Evolutionary conservation across 2,888 invertebrate genomes (phyloP).

Genomic region (Drosophila merina): DNA sequence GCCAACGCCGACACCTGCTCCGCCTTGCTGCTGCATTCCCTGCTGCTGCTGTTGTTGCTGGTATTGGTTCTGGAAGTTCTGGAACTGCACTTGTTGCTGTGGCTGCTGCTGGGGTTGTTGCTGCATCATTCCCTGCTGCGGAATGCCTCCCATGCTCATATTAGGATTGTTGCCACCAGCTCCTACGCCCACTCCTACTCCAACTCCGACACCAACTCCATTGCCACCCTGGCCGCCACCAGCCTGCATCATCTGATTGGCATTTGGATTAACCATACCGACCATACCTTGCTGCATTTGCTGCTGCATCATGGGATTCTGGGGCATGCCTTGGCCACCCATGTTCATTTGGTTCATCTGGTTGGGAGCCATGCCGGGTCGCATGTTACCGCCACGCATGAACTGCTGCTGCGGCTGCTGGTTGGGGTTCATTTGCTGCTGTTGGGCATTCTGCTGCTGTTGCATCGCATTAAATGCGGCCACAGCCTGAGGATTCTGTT

Average conservation of each 20-base stretch:
- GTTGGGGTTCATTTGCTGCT: slow-evolving; percentile 70
- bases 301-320: slow-evolving; percentile 80
- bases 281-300: slow-evolving; percentile 79
- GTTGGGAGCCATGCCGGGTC: slow-evolving; percentile 82
- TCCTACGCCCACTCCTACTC: slow-evolving; percentile 54
- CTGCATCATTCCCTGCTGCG: slow-evolving; percentile 84
- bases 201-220: slow-evolving; percentile 61
- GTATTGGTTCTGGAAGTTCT: slow-evolving; percentile 86
- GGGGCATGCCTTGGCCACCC: slow-evolving; percentile 82
- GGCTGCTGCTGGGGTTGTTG: slow-evolving; percentile 73
- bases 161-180: slow-evolving; percentile 68
- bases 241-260: slow-evolving; percentile 79
- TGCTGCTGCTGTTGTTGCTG: slow-evolving; percentile 84
- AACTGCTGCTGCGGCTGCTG: slow-evolving; percentile 80
- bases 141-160: slow-evolving; percentile 79
- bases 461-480: slow-evolving; percentile 69
- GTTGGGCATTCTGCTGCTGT: slow-evolving; percentile 82
- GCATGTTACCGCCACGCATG: slow-evolving; percentile 81
- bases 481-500: slow-evolving; percentile 80
- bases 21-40: slow-evolving; percentile 74
- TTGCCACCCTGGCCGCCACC: slow-evolving; percentile 67
- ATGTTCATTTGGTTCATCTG: slow-evolving; percentile 84
- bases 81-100: slow-evolving; percentile 85
- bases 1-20: slow-evolving; percentile 52
- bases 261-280: slow-evolving; percentile 76